Percentiles rank a stretch among this genome's conserved stretches.
These are phyloP conservation scores for Poeciliopsis retropinna DNA, from an alignment of 2,113 vertebrate species.

Conservation along the genomic window DNA sequence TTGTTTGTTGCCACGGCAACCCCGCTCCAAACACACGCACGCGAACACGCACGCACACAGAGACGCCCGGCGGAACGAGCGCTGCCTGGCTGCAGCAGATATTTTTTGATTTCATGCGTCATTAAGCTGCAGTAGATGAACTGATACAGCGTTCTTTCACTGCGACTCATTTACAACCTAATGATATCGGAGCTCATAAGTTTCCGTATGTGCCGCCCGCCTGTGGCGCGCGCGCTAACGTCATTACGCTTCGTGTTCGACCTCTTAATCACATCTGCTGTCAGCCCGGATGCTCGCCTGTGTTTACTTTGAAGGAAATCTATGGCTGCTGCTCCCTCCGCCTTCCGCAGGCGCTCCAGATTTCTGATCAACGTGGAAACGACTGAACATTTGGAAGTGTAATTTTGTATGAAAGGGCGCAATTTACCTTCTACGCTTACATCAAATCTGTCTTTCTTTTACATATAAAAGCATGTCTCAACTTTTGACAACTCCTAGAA, in stretches of 20 bases:
- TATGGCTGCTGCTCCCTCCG: slow-evolving; percentile 8
- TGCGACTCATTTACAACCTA: slow-evolving; percentile 36
- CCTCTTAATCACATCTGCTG: slow-evolving; percentile 38
- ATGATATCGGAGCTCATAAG: slow-evolving; percentile 30
- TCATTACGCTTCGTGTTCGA: slow-evolving; percentile 22
- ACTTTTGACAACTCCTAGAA: not conserved
- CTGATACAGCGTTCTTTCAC: slow-evolving; percentile 37
- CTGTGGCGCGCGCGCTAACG: slow-evolving; percentile 20
- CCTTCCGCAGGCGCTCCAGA: slow-evolving; percentile 13
- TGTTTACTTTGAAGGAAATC: slow-evolving; percentile 26
- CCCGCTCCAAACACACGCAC: slow-evolving; percentile 37
- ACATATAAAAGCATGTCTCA: no score
- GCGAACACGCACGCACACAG: slow-evolving; percentile 14
- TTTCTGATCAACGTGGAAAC: slow-evolving; percentile 19
- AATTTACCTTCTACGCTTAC: not conserved
- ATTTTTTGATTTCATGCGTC: slow-evolving; percentile 63
- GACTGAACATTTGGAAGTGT: slow-evolving; percentile 4
- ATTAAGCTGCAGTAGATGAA: slow-evolving; percentile 59
- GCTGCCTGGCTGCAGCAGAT: slow-evolving; percentile 18
- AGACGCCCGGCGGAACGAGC: not conserved
- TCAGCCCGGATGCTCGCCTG: slow-evolving; percentile 26
- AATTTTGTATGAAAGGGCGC: not conserved
- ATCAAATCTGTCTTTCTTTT: not conserved
- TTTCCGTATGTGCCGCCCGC: slow-evolving; percentile 2
- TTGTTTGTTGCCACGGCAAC: slow-evolving; percentile 52